phyloP scores from a whole-genome alignment of 2,888 invertebrate species.

The Hypsopygia costalis region DNA sequence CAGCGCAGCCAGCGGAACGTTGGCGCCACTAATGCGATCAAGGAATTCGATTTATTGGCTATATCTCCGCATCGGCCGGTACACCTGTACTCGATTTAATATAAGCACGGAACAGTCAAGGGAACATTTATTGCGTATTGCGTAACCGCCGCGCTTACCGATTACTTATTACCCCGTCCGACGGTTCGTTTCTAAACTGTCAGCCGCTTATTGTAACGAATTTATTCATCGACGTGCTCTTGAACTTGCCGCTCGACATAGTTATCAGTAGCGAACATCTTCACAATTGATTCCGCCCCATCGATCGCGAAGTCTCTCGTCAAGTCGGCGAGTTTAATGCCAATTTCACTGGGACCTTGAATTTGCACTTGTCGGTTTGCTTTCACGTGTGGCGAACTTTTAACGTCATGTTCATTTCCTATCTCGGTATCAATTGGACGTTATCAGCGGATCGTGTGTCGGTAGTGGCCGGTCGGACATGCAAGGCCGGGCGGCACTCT shows the following conservation, averaged over 20 bases:
- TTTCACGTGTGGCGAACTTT: slow-evolving; percentile 58
- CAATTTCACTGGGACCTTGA: slow-evolving; percentile 45
- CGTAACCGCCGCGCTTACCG: slow-evolving; percentile 42
- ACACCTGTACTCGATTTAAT: slow-evolving; percentile 58
- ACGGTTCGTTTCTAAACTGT: slow-evolving; percentile 43
- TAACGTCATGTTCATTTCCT: slow-evolving; percentile 44
- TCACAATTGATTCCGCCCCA: slow-evolving; percentile 42
- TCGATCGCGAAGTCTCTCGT: slow-evolving; percentile 29
- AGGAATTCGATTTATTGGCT: slow-evolving; percentile 62
- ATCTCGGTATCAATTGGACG: slow-evolving; percentile 37
- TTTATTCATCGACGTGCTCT: slow-evolving; percentile 52
- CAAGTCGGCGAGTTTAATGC: slow-evolving; percentile 14
- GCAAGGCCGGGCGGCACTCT: slow-evolving; percentile 49
- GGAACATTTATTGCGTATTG: slow-evolving; percentile 47
- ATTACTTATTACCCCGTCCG: slow-evolving; percentile 44
- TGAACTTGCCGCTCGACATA: slow-evolving; percentile 53
- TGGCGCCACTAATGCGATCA: slow-evolving; percentile 69
- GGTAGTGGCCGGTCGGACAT: slow-evolving; percentile 34
- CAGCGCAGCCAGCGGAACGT: slow-evolving; percentile 43
- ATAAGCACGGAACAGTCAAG: slow-evolving; percentile 40
- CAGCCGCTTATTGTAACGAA: slow-evolving; percentile 38
- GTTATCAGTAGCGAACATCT: slow-evolving; percentile 38
- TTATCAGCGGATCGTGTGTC: slow-evolving; percentile 56
- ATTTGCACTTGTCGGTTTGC: slow-evolving; percentile 55
- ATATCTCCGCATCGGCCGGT: slow-evolving; percentile 57